Evolutionary conservation across 2,888 invertebrate genomes (phyloP), one percentile per base, ranked within the genome.

Genomic region (Lacanobia wlatinum): DNA sequence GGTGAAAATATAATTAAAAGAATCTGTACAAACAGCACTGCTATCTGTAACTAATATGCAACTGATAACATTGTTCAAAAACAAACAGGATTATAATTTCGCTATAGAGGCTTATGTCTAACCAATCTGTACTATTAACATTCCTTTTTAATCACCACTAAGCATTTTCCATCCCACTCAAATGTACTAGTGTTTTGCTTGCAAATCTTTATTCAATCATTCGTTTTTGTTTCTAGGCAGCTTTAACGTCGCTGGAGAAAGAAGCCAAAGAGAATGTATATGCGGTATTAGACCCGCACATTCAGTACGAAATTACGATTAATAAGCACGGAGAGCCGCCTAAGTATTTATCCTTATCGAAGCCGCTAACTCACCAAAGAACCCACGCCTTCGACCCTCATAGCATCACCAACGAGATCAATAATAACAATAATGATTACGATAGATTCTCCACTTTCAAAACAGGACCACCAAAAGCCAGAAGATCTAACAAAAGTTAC

Each of bases 261-360:
- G 94, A 95, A 95, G 96, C 96, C 94, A 96, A 96, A 95, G 96
- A 96, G 91, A 96, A 96, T 91, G 96, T 96, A 78, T 96, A 96
- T 93, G 96, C 96, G 93, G 95, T 96, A 84, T 88, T 96, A 87
- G 96, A 96, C 87, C 96, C 96, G 91, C 96, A 96, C 92, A 94
- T 96, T 90, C 96, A 96, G 89, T 96, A 96, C 91, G 96, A 96
- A 90, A 93, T 96, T 91, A 96, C 96, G 85, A 96, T 96, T 88
- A 96, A 95, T 90, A 95, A 96, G 89, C 93, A 94, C 88, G 96
- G 96, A 89, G 96, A 96, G 84, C 96, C 96, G 91, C 95, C 96
- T 92, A 96, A 94, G 82, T 94, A 96, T 88, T 92, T 96, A 90
- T 95, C 96, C 87, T 94, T 96, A 85, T 96, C 96, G 82, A 96